Evolutionary conservation across 2,888 invertebrate genomes (phyloP), one percentile per base, ranked within the genome.

Genomic region (Teleiodes luculella): DNA sequence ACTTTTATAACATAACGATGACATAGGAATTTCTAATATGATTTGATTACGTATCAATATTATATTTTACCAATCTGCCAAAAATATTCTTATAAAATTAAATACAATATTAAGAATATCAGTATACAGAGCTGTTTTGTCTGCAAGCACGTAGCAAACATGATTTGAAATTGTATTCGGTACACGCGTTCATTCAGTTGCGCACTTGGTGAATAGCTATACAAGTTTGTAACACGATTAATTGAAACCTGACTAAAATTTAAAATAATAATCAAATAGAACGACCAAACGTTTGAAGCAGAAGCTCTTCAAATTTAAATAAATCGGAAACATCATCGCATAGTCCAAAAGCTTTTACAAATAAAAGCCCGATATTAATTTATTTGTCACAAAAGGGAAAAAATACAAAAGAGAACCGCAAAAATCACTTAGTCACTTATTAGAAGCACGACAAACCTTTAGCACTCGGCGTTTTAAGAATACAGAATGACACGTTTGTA

Each of bases 361-460:
- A 24, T n/a, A 33, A 35, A 35, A 48, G n/a, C 18, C 28, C 33
- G n/a, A 41, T 48, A 48, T 30, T 33, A 48, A 48, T 31, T 33
- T 16, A 47, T n/a, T n/a, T n/a, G 18, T 31, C 31, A 39, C 31
- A 39, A 45, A 14, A 47, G 31, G 28, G 30, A 31, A 53, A 30
- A 41, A 33, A 30, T 30, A 46, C 35, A 56, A 52, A 55, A 60
- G 52, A 58, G 72, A 80, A 77, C 77, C 79, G 74, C 73, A 71
- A 76, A 78, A 79, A 78, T 72, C 83, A 85, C 86, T 72, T 60
- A 66, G 68, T 67, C 87, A 87, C 86, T 82, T 72, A 58, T 64
- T 70, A 72, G 62, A 72, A 65, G 76, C 84, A 86, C 85, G 80
- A 86, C 84, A 75, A 86, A 86, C 84, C 86, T 85, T 66, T 58